Evolutionary conservation across 2,888 invertebrate genomes (phyloP).

Genomic region (Morpho helenor): DNA sequence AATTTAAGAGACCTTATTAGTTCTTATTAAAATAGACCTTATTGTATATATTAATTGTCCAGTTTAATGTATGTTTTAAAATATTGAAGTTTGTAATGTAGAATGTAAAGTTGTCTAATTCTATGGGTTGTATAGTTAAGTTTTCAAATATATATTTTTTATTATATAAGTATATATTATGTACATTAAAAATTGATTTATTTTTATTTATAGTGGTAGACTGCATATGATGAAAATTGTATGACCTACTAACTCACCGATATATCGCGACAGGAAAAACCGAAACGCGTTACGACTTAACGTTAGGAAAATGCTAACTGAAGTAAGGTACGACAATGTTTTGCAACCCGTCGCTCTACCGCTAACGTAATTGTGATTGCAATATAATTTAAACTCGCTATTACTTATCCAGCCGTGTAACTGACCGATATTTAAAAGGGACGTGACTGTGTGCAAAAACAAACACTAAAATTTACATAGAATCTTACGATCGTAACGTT

Average conservation of each 20-base stretch:
- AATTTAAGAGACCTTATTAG: too few relatives aligned
- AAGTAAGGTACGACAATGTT: conserved; percentile 6
- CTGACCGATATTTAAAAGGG: conserved; percentile 3
- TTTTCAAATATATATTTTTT: too few relatives aligned
- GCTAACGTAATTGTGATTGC: conserved; percentile 13
- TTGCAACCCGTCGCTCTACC: conserved; percentile 3
- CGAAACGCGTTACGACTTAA: conserved; percentile 7
- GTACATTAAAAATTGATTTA: too few relatives aligned
- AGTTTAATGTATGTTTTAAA: too few relatives aligned
- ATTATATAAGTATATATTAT: too few relatives aligned
- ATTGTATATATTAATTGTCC: too few relatives aligned
- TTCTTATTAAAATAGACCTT: too few relatives aligned
- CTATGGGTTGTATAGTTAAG: too few relatives aligned
- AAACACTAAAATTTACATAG: neutral
- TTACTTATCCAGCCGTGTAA: conserved; percentile 7
- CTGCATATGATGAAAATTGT: too few relatives aligned
- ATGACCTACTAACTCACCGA: neutral
- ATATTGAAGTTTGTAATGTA: too few relatives aligned
- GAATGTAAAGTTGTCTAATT: too few relatives aligned
- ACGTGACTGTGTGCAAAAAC: neutral
- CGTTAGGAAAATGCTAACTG: conserved; percentile 8
- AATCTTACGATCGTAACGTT: neutral
- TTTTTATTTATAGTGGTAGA: too few relatives aligned
- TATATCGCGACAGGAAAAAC: conserved; percentile 1
- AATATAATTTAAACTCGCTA: conserved; percentile 13